Evolutionary conservation across 2,797 vertebrate species (phyloP).

Genomic region (Lacerta agilis): DNA sequence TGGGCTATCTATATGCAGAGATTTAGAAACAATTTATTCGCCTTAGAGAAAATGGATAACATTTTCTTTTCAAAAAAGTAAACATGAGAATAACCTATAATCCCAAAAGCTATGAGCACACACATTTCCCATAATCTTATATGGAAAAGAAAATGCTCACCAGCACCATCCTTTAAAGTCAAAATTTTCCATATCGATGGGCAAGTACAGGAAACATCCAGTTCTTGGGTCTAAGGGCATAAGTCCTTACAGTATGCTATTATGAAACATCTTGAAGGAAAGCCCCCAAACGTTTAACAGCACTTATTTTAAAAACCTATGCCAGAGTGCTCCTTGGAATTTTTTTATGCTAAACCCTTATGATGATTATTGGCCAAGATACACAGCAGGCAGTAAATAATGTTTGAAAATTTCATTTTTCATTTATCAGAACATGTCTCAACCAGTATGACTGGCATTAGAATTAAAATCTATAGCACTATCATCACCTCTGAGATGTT

Average conservation of each 20-base stretch:
- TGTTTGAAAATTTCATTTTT: slow-evolving; percentile 54
- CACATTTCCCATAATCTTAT: background rate
- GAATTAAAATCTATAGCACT: slow-evolving; percentile 7
- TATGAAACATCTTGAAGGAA: background rate
- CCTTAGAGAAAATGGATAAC: background rate
- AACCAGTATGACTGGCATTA: slow-evolving; percentile 33
- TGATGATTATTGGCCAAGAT: slow-evolving; percentile 6
- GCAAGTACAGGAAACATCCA: background rate
- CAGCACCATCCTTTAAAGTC: background rate
- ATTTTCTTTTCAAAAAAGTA: slow-evolving; percentile 18
- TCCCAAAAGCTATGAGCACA: background rate
- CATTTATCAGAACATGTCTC: slow-evolving; percentile 52
- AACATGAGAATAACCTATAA: background rate
- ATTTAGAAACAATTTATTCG: slow-evolving; percentile 1
- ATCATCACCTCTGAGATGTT: slow-evolving; percentile 69
- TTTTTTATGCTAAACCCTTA: background rate
- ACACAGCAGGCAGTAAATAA: slow-evolving; percentile 17
- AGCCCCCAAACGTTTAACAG: background rate
- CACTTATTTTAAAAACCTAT: background rate
- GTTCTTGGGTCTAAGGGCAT: background rate
- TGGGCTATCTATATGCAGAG: background rate
- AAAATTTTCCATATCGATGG: background rate
- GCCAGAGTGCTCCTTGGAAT: background rate
- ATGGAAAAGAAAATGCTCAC: background rate
- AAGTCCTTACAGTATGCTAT: rapidly evolving